Conservation (phyloP, 1,140 invertebrate species). For the Pseudomyrmex pallidus region DNA sequence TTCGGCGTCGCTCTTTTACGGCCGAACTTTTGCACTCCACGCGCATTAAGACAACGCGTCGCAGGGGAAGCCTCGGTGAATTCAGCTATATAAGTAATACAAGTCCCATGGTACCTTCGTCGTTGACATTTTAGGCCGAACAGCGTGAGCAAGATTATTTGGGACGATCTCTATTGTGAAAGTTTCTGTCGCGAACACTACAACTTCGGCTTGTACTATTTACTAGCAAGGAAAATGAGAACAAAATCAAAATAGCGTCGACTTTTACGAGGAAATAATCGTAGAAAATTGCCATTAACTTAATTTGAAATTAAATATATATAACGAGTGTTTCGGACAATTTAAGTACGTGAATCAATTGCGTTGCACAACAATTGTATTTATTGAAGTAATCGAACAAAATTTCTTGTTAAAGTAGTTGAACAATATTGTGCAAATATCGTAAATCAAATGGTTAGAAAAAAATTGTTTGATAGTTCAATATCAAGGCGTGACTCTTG, state of each 20-base stretch:
- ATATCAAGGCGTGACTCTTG: background rate
- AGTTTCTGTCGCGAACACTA: conserved; percentile 19
- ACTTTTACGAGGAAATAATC: conserved; percentile 11
- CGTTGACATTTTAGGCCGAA: conserved; percentile 42
- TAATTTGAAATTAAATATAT: background rate
- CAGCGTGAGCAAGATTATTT: conserved; percentile 39
- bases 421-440: background rate
- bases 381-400: no score
- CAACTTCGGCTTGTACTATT: conserved; percentile 1
- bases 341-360: no score
- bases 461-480: conserved; percentile 7
- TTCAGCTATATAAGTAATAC: conserved; percentile 57
- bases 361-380: no score
- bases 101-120: conserved; percentile 50
- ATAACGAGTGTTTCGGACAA: background rate
- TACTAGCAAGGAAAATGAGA: background rate
- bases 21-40: conserved; percentile 70
- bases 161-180: conserved; percentile 14
- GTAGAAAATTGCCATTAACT: background rate
- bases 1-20: conserved; percentile 65
- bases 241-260: background rate
- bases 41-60: conserved; percentile 72
- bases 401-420: no score
- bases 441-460: background rate
- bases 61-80: conserved; percentile 55